These are phyloP conservation scores for Amblyraja radiata DNA, from an alignment of 2,797 vertebrate species.

Conservation along the genomic window DNA sequence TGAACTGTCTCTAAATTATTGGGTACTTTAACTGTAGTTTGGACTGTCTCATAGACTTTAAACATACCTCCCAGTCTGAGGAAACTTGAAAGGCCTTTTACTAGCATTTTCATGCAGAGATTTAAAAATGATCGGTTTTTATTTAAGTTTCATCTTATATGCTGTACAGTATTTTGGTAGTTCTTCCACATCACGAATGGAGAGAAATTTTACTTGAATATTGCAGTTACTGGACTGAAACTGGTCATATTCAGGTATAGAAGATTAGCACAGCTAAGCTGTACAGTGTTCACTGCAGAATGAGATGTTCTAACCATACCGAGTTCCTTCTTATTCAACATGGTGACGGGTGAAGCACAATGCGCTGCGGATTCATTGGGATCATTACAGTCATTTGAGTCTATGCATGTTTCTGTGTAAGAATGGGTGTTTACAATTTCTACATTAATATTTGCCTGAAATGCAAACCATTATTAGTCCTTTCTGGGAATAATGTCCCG, in stretches of 20 bases:
- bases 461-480: conserved; percentile 41
- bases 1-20: conserved; percentile 68
- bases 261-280: conserved; percentile 18
- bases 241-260: conserved; percentile 35
- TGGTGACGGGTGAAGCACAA: conserved; percentile 28
- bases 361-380: conserved; percentile 8
- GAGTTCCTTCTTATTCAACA: conserved; percentile 30
- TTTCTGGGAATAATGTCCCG: conserved; percentile 55
- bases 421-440: conserved; percentile 58
- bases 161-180: conserved; percentile 56
- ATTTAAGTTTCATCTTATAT: conserved; percentile 65
- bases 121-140: conserved; percentile 56
- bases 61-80: conserved; percentile 59
- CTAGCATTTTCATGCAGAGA: conserved; percentile 58
- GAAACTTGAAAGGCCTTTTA: conserved; percentile 56
- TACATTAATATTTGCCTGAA: conserved; percentile 58
- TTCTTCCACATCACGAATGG: conserved; percentile 49
- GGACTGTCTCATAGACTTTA: conserved; percentile 37
- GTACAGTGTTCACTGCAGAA: background rate
- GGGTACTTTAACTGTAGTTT: conserved; percentile 60
- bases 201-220: conserved; percentile 66
- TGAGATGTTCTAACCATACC: conserved; percentile 25
- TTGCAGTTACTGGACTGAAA: conserved; percentile 56
- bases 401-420: conserved; percentile 66
- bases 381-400: conserved; percentile 54